Evolutionary conservation across 2,797 vertebrate genomes (phyloP), one percentile per base, ranked within the genome.

Genomic region (Oryzias dopingdopingensis): DNA sequence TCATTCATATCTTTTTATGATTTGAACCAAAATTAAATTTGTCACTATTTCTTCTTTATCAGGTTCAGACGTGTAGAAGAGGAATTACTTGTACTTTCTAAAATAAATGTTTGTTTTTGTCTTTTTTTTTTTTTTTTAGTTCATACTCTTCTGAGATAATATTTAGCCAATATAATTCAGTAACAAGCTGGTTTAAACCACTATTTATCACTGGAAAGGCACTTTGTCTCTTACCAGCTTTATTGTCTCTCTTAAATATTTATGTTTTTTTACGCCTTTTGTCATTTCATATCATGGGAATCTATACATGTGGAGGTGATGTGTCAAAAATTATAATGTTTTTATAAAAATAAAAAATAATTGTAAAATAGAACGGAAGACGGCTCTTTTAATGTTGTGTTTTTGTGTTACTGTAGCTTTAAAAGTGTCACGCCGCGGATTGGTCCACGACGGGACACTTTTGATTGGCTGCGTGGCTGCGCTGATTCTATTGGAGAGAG

Each of bases 401-500:
- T 13, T 37, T 37, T 37, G 10, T 13, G 32, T 37, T 37, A 37
- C 32, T 37, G 32, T 37, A 10, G 3, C 32, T 37, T 37, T 37
- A 37, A 12, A 37, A 37, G 32, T 37, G 32, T 37, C 10, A 3
- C 32, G 1, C 1, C 20, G 7, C 14, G 55, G 47, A 16, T 54
- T 24, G 46, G 18, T 1, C 24, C 5, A 22, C 4, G 24, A 10
- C 20, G 3, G 24, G n/a, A 2, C 4, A 42, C 2, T 7, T 56
- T 5, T 66, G 74, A 86, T 79, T 80, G 79, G 82, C 15, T 78
- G 24, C 7, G 17, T 17, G 15, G 4, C 20, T 59, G 52, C 51
- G 4, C 22, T 3, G 24, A 40, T 65, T 17, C 65, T 51, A 86
- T 88, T 89, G 81, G 89, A 44, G 42, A 1, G 14, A 4, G 41